Evolutionary conservation across 2,797 vertebrate species (phyloP), one percentile per base, ranked within the genome.

Genomic region (Sebastes hopkinsi): DNA sequence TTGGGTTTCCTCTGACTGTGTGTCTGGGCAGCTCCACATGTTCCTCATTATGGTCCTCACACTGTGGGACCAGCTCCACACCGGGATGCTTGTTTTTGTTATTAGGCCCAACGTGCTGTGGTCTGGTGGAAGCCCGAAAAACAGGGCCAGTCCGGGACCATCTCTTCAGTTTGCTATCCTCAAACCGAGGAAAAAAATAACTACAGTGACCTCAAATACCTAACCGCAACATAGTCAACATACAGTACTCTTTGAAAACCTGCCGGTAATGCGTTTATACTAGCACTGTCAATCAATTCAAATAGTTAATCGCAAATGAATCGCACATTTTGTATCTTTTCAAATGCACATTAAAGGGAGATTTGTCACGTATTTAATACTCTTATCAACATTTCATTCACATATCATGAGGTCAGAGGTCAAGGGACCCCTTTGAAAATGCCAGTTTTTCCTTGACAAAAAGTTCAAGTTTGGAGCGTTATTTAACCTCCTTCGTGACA

Each of bases 1-100:
- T 96, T 95, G 93, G 92, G 95, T 96, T 96, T 96, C 96, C 94
- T 92, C 93, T 95, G 94, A 95, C 95, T 95, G 93, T 94, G 94
- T 94, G 95, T 95, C 96, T 96, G 93, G 94, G 93, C 93, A 91
- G 91, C 94, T 89, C 94, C 96, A 96, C 95, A 96, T 96, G 96
- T 95, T 96, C 88, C 94, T 95, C 95, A 96, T 96, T 96, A 96
- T 92, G 90, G 88, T 94, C 92, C 95, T 96, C 94, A 95, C 95
- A 96, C 94, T 93, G 95, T 92, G 91, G 94, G 94, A 91, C 90
- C 90, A 94, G 94, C 90, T 94, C 93, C 95, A 93, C 95, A 95
- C 94, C 92, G 29, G 86, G 90, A 94, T 94, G 95, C 95, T 95
- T 96, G 95, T 95, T 96, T 95, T 96, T 95, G 92, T 95, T 96